A percentile compares a stretch with the other conserved stretches of the same genome.
These are phyloP conservation scores for Pristiophorus japonicus DNA, from an alignment of 2,113 vertebrate species.

Conservation along the genomic window DNA sequence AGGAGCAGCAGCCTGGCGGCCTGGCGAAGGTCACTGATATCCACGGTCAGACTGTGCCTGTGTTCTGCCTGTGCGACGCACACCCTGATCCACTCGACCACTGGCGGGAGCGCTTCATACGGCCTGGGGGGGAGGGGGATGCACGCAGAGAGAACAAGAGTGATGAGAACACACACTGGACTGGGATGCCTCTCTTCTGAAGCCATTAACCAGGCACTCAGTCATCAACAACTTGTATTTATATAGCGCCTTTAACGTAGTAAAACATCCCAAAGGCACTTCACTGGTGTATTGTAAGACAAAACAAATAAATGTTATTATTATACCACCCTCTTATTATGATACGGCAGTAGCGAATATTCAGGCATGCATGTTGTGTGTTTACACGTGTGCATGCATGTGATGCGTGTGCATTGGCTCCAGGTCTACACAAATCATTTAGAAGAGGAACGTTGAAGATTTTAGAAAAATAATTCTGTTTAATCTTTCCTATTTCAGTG, in stretches of 20 bases:
- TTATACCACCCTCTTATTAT: neutral
- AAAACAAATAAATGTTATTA: too few relatives aligned
- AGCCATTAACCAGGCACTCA: neutral
- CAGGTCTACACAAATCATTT: neutral
- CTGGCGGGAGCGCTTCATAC: slow-evolving; percentile 37
- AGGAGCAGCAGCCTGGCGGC: slow-evolving; percentile 41
- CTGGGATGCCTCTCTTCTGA: too few relatives aligned
- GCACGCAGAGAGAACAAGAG: neutral
- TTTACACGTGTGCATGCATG: too few relatives aligned
- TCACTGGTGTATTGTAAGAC: too few relatives aligned
- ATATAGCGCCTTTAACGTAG: too few relatives aligned
- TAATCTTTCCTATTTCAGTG: neutral
- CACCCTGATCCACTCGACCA: slow-evolving; percentile 41
- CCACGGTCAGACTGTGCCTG: slow-evolving; percentile 40
- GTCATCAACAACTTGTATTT: too few relatives aligned
- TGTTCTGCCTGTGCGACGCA: slow-evolving; percentile 39
- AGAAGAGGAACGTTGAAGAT: neutral
- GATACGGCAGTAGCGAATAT: neutral
- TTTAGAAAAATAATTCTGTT: neutral
- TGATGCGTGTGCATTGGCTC: neutral
- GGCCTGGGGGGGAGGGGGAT: slow-evolving; percentile 9
- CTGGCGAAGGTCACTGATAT: slow-evolving; percentile 40
- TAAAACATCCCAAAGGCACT: too few relatives aligned
- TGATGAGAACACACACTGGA: neutral
- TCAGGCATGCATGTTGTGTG: neutral